Evolutionary conservation across 1,140 invertebrate species (phyloP).

Genomic region (Drosophila repletoides): DNA sequence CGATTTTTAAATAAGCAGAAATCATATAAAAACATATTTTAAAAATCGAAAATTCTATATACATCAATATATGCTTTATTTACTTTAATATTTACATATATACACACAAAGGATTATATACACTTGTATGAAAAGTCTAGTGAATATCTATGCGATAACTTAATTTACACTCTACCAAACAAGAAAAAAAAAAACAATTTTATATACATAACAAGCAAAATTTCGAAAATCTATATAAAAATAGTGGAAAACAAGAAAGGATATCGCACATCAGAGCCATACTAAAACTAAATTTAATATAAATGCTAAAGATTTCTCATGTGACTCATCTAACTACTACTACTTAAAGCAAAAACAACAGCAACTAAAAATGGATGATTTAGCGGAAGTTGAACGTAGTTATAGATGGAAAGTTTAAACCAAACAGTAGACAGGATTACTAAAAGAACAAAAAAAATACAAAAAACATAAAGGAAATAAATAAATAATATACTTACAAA

Average conservation of each 20-base stretch:
- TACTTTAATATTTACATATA: constrained; percentile 75
- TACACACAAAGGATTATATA: constrained; percentile 55
- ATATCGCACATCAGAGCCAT: constrained; percentile 47
- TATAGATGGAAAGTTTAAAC: constrained; percentile 55
- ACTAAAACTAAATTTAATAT: constrained; percentile 18
- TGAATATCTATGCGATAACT: constrained; percentile 60
- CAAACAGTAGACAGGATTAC: constrained; percentile 50
- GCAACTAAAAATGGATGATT: too few species aligned
- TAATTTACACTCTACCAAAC: constrained; percentile 70
- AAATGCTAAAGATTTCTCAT: constrained; percentile 71
- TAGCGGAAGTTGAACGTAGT: constrained; percentile 64
- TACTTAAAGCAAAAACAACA: constrained; percentile 28
- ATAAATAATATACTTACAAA: constrained; percentile 19
- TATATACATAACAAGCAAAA: constrained; percentile 52
- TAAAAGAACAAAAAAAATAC: constrained; percentile 12
- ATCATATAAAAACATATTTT: constrained; percentile 54
- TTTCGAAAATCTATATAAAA: constrained; percentile 40
- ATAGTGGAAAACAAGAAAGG: constrained; percentile 38
- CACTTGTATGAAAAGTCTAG: constrained; percentile 57
- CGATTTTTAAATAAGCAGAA: constrained; percentile 72
- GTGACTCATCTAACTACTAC: constrained; percentile 50
- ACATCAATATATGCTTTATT: constrained; percentile 78
- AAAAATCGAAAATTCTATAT: constrained; percentile 64
- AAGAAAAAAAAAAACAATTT: constrained; percentile 50
- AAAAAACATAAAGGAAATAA: constrained; percentile 30